These are phyloP conservation scores for Rutpela maculata DNA, from an alignment of 2,888 invertebrate genomes.

Conservation along the genomic window DNA sequence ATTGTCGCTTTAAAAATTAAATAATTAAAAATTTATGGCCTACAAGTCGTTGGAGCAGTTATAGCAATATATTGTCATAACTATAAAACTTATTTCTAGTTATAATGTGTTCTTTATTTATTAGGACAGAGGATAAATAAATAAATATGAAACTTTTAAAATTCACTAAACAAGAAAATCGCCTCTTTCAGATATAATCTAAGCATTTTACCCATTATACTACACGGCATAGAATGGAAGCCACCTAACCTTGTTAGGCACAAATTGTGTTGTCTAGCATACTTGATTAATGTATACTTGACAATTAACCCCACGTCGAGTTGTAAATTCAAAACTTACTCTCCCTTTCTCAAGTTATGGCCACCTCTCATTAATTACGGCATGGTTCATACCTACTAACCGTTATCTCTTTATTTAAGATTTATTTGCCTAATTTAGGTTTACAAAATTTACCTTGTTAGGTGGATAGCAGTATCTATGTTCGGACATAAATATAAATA, in stretches of 20 bases:
- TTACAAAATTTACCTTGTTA: constrained; percentile 7
- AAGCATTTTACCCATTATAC: constrained; percentile 47
- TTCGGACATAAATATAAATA: constrained; percentile 4
- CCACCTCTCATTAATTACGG: constrained; percentile 36
- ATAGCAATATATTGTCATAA: too few species aligned
- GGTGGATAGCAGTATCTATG: constrained; percentile 2
- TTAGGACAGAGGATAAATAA: too few species aligned
- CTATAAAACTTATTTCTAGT: too few species aligned
- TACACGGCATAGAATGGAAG: constrained; percentile 53
- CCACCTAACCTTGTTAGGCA: constrained; percentile 61
- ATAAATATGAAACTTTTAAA: background rate
- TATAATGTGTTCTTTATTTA: too few species aligned
- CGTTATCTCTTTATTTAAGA: constrained; percentile 25
- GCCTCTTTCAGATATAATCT: background rate
- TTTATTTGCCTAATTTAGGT: constrained; percentile 29
- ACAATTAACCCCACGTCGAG: constrained; percentile 61
- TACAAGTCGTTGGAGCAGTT: too few species aligned
- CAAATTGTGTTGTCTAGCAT: constrained; percentile 63
- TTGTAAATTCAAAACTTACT: constrained; percentile 55
- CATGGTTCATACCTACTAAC: constrained; percentile 14
- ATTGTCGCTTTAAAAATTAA: too few species aligned
- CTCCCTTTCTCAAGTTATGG: constrained; percentile 23
- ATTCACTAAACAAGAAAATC: background rate
- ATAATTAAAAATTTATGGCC: too few species aligned
- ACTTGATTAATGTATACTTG: constrained; percentile 64